Base-by-base conservation (phyloP, 2,797 vertebrate species). In the Poecilia velifera region DNA sequence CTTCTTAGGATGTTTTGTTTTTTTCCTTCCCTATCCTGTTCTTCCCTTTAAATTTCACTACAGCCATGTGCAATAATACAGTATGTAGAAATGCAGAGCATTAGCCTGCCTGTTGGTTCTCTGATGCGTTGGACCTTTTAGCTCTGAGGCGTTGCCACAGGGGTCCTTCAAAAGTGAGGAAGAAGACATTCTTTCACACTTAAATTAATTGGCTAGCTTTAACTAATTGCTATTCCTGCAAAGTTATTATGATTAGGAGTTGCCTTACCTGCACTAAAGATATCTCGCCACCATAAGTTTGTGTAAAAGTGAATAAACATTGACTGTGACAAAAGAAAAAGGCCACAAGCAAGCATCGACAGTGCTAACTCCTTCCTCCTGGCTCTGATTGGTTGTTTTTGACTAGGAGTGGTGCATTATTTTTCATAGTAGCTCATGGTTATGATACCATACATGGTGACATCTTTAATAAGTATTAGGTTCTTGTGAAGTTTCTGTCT, bases 141-240 rank as follows among this genome's bases (percentile, higher is more conserved):
- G 88, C 86, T 77, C 41, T 7, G 39, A 81, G 82, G 89, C 84
- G 31, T 82, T 81, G 87, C 89, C 86, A 83, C 78, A 1, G 82
- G 89, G 85, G 84, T 66, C 75, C 66, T 10, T 16, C 78, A 73
- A 70, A 77, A 80, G 82, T 43, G 36, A 87, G 84, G 77, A 25
- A 41, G 62, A 80, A 90, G 83, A 80, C 55, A 74, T 34, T 31
- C 86, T 84, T 86, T 86, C 41, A 55, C 77, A 46, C 84, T 82
- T 0, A 90, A 89, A 93, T 93, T 90, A 90, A 89, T 88, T 77
- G 13, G 73, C 80, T 51, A 86, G 86, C 89, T 93, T 84, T 86
- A 80, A 80, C 88, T 90, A 93, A 93, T 39, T 20, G 34, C 3
- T 64, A 7, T 36, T 66, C 10, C 62, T 10, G 62, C 20, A 10